These are phyloP conservation scores for Tragelaphus scriptus DNA, from an alignment of 2,113 vertebrate species.

Conservation along the genomic window DNA sequence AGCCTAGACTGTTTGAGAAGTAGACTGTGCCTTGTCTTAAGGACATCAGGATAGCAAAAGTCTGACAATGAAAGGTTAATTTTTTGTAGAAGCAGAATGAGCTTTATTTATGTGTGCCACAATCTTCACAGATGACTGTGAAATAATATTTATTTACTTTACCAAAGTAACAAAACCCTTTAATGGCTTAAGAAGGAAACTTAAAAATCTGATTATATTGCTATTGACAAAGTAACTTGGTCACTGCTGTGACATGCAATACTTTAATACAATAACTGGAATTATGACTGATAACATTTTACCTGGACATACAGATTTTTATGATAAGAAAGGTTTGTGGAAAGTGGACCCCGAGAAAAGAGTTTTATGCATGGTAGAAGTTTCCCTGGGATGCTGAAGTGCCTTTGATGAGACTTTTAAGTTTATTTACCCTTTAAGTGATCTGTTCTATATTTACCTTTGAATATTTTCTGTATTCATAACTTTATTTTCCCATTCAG, in stretches of 20 bases:
- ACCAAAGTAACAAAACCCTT: background rate
- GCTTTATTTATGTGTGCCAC: background rate
- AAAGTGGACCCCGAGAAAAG: background rate
- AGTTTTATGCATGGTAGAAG: background rate
- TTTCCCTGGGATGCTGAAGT: background rate
- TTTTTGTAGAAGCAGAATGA: background rate
- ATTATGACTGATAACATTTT: background rate
- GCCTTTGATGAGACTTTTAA: background rate
- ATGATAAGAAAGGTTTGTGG: background rate
- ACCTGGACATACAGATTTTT: background rate
- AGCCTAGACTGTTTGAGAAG: background rate
- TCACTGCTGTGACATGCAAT: background rate
- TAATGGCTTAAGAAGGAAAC: background rate
- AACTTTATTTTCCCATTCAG: background rate
- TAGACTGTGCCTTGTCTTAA: background rate
- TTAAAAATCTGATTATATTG: background rate
- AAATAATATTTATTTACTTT: background rate
- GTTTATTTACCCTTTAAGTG: background rate
- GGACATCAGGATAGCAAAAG: background rate
- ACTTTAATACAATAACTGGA: background rate
- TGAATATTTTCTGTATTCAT: background rate
- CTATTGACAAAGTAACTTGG: background rate
- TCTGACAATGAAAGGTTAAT: background rate
- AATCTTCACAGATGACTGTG: background rate
- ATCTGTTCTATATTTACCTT: background rate